Evolutionary conservation across 37 sponge, comb jelly and placozoan genomes (phyloP).

Genomic region (Beroe forskalii): DNA sequence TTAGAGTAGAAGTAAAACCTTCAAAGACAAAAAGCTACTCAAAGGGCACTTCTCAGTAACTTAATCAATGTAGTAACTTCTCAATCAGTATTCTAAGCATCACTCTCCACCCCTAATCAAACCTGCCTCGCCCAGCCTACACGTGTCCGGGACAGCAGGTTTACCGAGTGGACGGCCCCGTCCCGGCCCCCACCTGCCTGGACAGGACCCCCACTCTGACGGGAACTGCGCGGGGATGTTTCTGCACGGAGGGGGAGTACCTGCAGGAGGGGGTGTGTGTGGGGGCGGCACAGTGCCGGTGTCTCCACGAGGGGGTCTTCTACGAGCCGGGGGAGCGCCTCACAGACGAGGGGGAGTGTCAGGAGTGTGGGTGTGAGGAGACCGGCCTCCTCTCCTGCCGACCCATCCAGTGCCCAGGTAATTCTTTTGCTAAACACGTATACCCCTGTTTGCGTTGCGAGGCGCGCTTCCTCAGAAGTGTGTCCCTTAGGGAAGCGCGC

Average conservation of each 20-base stretch:
- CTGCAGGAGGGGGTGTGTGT: conserved; percentile 6
- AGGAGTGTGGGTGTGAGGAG: background rate
- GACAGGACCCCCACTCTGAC: conserved; percentile 1
- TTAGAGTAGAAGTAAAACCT: no score
- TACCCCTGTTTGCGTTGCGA: no score
- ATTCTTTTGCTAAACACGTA: no score
- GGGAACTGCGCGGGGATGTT: background rate
- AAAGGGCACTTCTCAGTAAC: no score
- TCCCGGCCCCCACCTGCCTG: conserved; percentile 17
- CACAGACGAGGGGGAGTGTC: background rate
- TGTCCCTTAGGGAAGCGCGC: no score
- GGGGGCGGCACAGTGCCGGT: background rate
- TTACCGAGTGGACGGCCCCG: background rate
- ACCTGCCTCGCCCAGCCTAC: background rate
- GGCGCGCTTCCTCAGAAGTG: no score
- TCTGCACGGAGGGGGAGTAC: background rate
- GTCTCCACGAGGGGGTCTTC: conserved; percentile 14
- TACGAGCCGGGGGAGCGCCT: background rate
- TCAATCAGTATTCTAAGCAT: no score
- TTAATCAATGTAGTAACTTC: no score
- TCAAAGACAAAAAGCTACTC: no score
- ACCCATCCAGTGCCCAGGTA: background rate
- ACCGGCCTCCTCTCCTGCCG: background rate
- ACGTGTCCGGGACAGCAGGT: background rate
- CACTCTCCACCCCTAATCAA: no score